Evolutionary conservation across 2,888 invertebrate species (phyloP).

Genomic region (Pristionchus exspectatus): DNA sequence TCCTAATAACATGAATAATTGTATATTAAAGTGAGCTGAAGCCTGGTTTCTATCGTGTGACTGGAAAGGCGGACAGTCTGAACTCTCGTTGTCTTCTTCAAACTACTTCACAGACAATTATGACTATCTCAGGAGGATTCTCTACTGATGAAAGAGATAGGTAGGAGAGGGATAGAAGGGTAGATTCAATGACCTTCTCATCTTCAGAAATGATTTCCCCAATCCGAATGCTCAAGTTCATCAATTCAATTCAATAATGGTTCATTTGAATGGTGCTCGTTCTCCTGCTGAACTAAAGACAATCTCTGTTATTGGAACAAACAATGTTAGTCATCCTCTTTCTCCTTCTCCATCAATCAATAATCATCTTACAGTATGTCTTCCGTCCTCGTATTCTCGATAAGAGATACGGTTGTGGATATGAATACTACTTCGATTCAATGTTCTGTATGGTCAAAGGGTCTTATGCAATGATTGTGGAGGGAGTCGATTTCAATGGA

Average conservation of each 20-base stretch:
- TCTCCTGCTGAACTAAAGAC: slow-evolving; percentile 43
- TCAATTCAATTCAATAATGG: slow-evolving; percentile 50
- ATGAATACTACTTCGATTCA: slow-evolving; percentile 53
- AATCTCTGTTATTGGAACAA: neutral
- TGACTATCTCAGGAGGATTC: slow-evolving; percentile 53
- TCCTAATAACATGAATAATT: neutral
- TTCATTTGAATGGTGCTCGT: neutral
- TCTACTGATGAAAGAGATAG: slow-evolving; percentile 49
- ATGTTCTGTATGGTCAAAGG: slow-evolving; percentile 43
- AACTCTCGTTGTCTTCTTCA: neutral
- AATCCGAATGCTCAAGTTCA: slow-evolving; percentile 25
- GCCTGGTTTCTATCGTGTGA: slow-evolving; percentile 18
- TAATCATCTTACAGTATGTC: slow-evolving; percentile 7
- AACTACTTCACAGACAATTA: neutral
- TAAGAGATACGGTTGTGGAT: slow-evolving; percentile 49
- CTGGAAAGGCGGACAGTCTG: neutral
- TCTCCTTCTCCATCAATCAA: neutral
- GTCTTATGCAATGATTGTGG: slow-evolving; percentile 38
- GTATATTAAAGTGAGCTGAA: neutral
- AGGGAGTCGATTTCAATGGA: slow-evolving; percentile 51
- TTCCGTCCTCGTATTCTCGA: slow-evolving; percentile 53
- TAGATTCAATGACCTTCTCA: neutral
- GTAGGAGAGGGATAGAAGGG: neutral
- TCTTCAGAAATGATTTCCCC: slow-evolving; percentile 50
- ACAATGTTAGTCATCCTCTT: slow-evolving; percentile 19